These are phyloP conservation scores for Sciurus niger DNA, from an alignment of 2,113 vertebrate species.

Conservation along the genomic window DNA sequence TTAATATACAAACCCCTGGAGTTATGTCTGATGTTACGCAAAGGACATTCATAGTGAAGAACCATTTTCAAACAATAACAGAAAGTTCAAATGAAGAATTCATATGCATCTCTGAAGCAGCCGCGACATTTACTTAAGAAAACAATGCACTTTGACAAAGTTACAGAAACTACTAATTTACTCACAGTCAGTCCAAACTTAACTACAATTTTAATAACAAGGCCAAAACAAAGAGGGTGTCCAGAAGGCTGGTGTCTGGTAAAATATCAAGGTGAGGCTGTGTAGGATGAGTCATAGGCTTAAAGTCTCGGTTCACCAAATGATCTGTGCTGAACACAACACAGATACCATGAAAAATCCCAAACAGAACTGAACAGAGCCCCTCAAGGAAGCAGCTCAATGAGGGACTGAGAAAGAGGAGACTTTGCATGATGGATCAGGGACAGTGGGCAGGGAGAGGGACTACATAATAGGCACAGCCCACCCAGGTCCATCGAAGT, in stretches of 20 bases:
- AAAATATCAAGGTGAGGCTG: not conserved
- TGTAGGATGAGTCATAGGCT: not conserved
- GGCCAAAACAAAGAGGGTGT: constrained; percentile 14
- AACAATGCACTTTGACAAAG: constrained; percentile 50
- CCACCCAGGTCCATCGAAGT: not conserved
- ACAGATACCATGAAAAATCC: fast-evolving
- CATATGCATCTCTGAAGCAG: constrained; percentile 35
- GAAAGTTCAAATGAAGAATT: constrained; percentile 72
- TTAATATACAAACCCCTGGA: constrained; percentile 52
- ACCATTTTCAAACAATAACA: constrained; percentile 56
- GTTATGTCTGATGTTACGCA: constrained; percentile 61
- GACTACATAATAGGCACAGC: too few species aligned
- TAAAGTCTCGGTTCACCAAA: not conserved
- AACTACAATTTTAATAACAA: constrained; percentile 33
- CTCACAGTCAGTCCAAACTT: constrained; percentile 59
- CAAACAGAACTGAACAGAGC: too few species aligned
- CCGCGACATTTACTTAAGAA: not conserved
- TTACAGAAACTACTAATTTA: constrained; percentile 73
- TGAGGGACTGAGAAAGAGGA: fast-evolving
- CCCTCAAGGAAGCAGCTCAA: fast-evolving
- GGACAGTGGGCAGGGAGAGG: not conserved
- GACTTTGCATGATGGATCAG: not conserved
- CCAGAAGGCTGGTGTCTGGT: not conserved
- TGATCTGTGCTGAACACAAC: not conserved
- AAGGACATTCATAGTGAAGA: constrained; percentile 38